A percentile compares a stretch with the other conserved stretches of the same genome.
Conservation (phyloP, 2,888 invertebrate species). For the Saturnia japonica region DNA sequence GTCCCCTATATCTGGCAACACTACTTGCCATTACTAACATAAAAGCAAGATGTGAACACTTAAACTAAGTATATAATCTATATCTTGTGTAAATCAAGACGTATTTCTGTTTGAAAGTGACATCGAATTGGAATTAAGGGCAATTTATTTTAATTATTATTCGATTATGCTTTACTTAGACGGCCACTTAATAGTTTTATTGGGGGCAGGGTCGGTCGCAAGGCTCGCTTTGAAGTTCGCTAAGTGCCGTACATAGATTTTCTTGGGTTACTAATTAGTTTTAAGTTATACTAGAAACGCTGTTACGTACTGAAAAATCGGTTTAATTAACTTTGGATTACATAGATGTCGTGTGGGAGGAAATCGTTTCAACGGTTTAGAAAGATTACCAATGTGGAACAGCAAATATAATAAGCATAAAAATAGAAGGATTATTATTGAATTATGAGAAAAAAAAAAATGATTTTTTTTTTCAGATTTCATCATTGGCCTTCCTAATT, state of each 20-base stretch:
- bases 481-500: no score
- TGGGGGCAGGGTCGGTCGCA: background rate
- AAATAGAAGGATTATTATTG: no score
- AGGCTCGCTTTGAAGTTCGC: background rate
- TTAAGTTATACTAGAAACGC: background rate
- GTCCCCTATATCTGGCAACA: background rate
- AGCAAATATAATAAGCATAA: no score
- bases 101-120: background rate
- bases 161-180: conserved; percentile 16
- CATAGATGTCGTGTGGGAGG: no score
- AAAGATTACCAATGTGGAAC: no score
- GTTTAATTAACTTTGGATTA: no score
- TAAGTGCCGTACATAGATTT: conserved; percentile 2
- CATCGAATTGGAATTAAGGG: conserved; percentile 18
- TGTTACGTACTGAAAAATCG: background rate
- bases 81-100: conserved; percentile 5
- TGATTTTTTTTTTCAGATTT: no score
- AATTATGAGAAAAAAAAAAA: no score
- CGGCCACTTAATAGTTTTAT: conserved; percentile 12
- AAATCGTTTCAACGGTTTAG: no score
- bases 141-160: conserved; percentile 22
- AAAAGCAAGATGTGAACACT: conserved; percentile 1
- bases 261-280: background rate
- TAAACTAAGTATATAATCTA: background rate
- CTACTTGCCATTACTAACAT: background rate